These are phyloP conservation scores for Chlamydotis undulata DNA, from an alignment of 2,113 vertebrate species.

Conservation along the genomic window DNA sequence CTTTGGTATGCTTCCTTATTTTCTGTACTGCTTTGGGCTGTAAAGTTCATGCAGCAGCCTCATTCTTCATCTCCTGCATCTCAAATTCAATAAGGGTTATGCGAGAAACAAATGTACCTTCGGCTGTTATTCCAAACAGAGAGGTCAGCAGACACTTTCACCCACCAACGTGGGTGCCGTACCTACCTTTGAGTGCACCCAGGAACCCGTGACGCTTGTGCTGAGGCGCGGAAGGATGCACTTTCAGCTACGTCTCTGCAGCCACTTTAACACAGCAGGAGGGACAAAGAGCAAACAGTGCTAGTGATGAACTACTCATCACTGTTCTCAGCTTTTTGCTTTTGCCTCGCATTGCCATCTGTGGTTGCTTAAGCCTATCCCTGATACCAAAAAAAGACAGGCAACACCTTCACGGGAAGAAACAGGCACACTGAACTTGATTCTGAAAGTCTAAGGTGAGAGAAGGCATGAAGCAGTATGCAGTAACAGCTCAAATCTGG, in stretches of 20 bases:
- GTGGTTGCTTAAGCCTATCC: background rate
- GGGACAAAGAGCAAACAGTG: background rate
- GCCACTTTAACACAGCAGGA: background rate
- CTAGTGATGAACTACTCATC: background rate
- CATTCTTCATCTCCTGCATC: background rate
- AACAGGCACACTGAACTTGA: accelerated
- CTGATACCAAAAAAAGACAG: background rate
- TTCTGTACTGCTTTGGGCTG: background rate
- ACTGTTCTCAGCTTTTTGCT: background rate
- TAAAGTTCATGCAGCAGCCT: background rate
- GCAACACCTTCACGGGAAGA: background rate
- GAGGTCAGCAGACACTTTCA: background rate
- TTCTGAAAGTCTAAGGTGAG: background rate
- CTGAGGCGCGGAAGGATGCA: accelerated
- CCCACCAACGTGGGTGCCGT: accelerated
- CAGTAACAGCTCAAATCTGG: background rate
- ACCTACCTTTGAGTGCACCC: background rate
- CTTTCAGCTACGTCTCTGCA: background rate
- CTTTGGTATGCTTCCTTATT: background rate
- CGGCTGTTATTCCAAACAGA: background rate
- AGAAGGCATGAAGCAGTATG: background rate
- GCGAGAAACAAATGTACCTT: background rate
- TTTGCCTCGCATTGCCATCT: background rate
- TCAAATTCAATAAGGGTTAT: accelerated
- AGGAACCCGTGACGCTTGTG: background rate